Evolutionary conservation across 2,888 invertebrate species (phyloP), one percentile per base, ranked within the genome.

Genomic region (Spodoptera picta): DNA sequence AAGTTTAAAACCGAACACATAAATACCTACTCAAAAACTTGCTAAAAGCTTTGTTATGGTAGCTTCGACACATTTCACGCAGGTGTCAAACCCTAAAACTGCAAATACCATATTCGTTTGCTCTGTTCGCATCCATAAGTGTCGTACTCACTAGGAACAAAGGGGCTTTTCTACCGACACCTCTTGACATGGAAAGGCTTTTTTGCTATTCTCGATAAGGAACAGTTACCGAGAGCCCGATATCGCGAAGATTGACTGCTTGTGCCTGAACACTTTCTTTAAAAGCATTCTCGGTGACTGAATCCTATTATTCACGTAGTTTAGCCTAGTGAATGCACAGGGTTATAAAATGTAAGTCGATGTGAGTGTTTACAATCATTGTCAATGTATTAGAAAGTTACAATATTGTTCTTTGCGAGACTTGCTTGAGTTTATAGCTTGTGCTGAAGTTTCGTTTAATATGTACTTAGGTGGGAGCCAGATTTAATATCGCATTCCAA

Each of bases 161-260:
- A 92, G 87, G 85, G 80, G 86, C 88, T 86, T 88, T 90, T 85
- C 80, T 85, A 86, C 90, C 92, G 89, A 90, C 88, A 86, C 86
- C 90, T 83, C 90, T 94, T 91, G 90, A 94, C 93, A 93, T 83
- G 91, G 86, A 92, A 94, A 93, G 86, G 90, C 92, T 92, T 93
- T 92, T 93, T 93, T 93, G 89, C 89, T 80, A 74, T 85, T 87
- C 81, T 83, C 90, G 90, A 91, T 92, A 92, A 92, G 91, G 81
- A 87, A 89, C 86, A 78, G 83, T 84, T 82, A 81, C 82, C 72
- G 81, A 77, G 80, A 83, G 78, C 77, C 76, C 83, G 83, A 83
- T 85, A 84, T 83, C 83, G 83, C 72, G 78, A 82, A 83, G 83
- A 86, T 85, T 86, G 84, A 83, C 79, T 77, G 76, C 78, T 83